A percentile compares a stretch with the other conserved stretches of the same genome.
These are phyloP conservation scores for Drosophila grimshawi DNA, from an alignment of 1,140 invertebrate species.

Conservation along the genomic window DNA sequence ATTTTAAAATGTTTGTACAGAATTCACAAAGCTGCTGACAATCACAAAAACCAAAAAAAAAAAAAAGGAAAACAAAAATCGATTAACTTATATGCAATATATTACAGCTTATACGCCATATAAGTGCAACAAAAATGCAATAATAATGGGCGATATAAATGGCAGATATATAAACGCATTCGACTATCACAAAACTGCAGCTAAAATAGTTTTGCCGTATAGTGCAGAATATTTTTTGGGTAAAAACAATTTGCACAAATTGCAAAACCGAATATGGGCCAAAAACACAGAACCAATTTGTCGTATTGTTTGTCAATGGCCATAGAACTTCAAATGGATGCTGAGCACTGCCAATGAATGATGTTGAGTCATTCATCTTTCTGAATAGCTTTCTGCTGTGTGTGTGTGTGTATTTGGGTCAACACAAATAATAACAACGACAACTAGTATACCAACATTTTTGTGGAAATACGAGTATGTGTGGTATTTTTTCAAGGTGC, in stretches of 20 bases:
- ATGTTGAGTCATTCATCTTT: conserved; percentile 47
- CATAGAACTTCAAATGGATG: conserved; percentile 36
- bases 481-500: conserved; percentile 5
- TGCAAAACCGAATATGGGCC: conserved; percentile 45
- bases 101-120: conserved; percentile 22
- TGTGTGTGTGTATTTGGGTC: conserved; percentile 32
- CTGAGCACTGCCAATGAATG: conserved; percentile 37
- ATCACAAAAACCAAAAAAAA: conserved; percentile 21
- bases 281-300: conserved; percentile 66
- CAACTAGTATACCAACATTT: background rate
- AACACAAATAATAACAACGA: conserved; percentile 6
- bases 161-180: conserved; percentile 31
- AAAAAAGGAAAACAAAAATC: conserved; percentile 1
- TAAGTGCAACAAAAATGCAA: conserved; percentile 67
- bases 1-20: conserved; percentile 38
- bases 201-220: background rate
- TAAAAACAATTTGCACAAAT: conserved; percentile 74
- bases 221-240: conserved; percentile 67
- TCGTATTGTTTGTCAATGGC: conserved; percentile 68
- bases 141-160: conserved; percentile 72
- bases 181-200: conserved; percentile 2
- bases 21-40: conserved; percentile 57
- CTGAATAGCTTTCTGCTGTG: conserved; percentile 1
- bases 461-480: conserved; percentile 1
- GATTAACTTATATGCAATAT: conserved; percentile 26